These are phyloP conservation scores for Chamaetylas fuelleborni DNA, from an alignment of 2,113 vertebrate genomes.

Conservation along the genomic window DNA sequence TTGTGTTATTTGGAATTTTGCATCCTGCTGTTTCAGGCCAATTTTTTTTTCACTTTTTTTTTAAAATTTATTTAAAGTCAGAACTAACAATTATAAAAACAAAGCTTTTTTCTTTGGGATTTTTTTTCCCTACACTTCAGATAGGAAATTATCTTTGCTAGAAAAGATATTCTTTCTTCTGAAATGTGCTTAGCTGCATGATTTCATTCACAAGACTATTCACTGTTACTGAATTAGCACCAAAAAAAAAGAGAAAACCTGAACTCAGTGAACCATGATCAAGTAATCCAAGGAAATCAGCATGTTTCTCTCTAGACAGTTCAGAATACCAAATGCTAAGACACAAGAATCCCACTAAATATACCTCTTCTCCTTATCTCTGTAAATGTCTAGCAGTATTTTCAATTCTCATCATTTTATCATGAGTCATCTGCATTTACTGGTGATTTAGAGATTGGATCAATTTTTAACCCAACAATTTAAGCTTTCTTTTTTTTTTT, in stretches of 20 bases:
- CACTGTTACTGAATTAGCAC: not conserved
- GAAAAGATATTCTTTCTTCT: not conserved
- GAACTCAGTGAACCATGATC: conserved; percentile 60
- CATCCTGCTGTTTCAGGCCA: not conserved
- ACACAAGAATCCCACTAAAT: conserved; percentile 23
- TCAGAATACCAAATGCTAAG: conserved; percentile 31
- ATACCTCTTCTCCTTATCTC: not conserved
- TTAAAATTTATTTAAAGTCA: not conserved
- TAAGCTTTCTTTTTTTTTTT: conserved; percentile 4
- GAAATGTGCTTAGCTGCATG: not conserved
- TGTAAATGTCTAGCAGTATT: not conserved
- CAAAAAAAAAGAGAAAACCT: conserved; percentile 5
- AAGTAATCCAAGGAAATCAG: conserved; percentile 50
- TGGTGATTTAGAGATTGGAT: conserved; percentile 32
- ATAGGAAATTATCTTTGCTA: not conserved
- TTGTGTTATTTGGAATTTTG: not conserved
- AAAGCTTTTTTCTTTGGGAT: no score
- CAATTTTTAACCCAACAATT: conserved; percentile 20
- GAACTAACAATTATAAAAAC: not conserved
- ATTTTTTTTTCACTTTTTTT: not conserved
- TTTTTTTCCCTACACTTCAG: not conserved
- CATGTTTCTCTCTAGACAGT: conserved; percentile 36
- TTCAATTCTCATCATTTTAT: not conserved
- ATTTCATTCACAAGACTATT: conserved; percentile 19
- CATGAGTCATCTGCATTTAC: not conserved